Conservation (phyloP, 2,888 invertebrate species). For the Pyrrhosoma nymphula region DNA sequence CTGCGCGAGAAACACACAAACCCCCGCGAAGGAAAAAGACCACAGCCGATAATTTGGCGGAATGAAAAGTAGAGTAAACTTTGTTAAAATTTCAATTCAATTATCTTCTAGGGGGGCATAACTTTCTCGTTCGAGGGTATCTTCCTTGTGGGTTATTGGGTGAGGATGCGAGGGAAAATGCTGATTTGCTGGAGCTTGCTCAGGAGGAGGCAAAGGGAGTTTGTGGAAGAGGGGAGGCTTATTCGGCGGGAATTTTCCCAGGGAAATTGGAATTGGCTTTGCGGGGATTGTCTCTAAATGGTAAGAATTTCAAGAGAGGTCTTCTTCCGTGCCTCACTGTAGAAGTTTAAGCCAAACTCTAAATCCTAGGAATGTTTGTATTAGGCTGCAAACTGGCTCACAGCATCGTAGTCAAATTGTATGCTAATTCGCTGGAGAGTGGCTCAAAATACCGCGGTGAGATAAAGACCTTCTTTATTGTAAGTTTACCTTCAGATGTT, state of each 20-base stretch:
- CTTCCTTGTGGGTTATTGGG: not conserved
- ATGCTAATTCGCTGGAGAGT: not conserved
- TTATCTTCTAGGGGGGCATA: not conserved
- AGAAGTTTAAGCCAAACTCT: not conserved
- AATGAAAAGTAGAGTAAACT: not conserved
- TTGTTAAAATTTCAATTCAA: not conserved
- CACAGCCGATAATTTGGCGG: not conserved
- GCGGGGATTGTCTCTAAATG: not conserved
- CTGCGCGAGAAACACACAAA: too few relatives aligned
- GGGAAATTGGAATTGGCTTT: not conserved
- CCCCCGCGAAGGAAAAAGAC: too few relatives aligned
- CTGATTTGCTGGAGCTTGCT: not conserved
- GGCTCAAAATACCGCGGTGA: not conserved
- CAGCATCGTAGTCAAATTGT: not conserved
- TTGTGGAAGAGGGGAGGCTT: not conserved
- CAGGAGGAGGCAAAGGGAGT: not conserved
- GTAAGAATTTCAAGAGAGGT: not conserved
- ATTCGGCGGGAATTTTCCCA: not conserved
- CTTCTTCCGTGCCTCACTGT: not conserved
- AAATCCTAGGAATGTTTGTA: not conserved
- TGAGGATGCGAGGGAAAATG: not conserved
- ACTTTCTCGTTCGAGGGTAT: not conserved
- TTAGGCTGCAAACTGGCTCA: not conserved
- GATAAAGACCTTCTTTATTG: not conserved
- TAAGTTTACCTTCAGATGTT: too few relatives aligned